Evolutionary conservation across 2,888 invertebrate genomes (phyloP).

Genomic region (Drosophila glabriapex): DNA sequence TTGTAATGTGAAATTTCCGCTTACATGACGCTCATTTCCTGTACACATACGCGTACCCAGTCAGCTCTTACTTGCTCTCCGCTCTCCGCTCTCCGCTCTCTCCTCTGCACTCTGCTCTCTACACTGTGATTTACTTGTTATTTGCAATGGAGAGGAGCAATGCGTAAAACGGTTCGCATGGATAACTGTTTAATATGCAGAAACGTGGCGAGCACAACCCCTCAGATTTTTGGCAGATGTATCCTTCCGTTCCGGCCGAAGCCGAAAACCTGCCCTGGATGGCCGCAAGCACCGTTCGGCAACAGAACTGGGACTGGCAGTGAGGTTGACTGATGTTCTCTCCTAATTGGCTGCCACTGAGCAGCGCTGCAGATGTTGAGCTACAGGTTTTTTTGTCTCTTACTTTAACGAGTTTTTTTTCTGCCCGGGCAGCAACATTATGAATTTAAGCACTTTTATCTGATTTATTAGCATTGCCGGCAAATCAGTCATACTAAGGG

Average conservation of each 20-base stretch:
- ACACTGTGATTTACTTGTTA: conserved; percentile 33
- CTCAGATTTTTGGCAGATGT: conserved; percentile 45
- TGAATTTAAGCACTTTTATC: conserved; percentile 20
- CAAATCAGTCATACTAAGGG: not conserved
- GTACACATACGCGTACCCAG: conserved; percentile 34
- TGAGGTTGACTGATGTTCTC: conserved; percentile 51
- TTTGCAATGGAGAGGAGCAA: not conserved
- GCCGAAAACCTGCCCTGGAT: conserved; percentile 38
- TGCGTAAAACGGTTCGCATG: conserved; percentile 44
- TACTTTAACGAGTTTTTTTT: conserved; percentile 26
- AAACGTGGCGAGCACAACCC: conserved; percentile 57
- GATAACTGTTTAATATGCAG: conserved; percentile 80
- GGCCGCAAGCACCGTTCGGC: conserved; percentile 38
- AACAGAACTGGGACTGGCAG: conserved; percentile 1
- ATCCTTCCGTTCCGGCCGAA: conserved; percentile 42
- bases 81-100: not conserved
- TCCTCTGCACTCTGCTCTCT: not conserved
- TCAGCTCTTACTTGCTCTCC: not conserved
- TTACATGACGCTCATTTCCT: conserved; percentile 75
- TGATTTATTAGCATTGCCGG: conserved; percentile 11
- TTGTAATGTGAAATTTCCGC: conserved; percentile 79
- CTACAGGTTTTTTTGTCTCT: conserved; percentile 42
- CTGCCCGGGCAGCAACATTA: conserved; percentile 19
- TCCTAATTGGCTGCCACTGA: conserved; percentile 76
- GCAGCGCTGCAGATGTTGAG: conserved; percentile 50